Evolutionary conservation across 2,113 vertebrate species (phyloP), one percentile per base, ranked within the genome.

Genomic region (Cervus canadensis): DNA sequence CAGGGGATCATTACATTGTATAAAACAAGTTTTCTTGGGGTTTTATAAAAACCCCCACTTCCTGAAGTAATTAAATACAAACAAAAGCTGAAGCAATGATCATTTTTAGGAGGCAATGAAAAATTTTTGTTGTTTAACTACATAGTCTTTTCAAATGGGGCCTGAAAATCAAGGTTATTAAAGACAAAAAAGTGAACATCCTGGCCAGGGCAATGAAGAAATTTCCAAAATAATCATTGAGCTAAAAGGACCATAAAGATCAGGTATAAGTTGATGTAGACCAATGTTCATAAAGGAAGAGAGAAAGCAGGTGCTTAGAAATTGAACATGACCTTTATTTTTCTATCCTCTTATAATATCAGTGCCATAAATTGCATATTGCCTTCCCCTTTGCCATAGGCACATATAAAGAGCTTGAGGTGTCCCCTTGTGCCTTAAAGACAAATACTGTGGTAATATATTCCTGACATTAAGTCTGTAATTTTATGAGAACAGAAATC

Each of bases 111-210:
- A 81, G 15, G 67, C 15, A 92, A 95, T 95, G 59, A 71, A 86
- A 74, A 16, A 82, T 60, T 60, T 86, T 57, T 81, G 15, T 79
- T 74, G 60, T 43, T 91, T 92, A 48, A n/a, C n/a, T 86, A 43
- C 86, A 16, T n/a, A 43, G 79, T 87, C 17, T 92, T 92, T 97
- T 87, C n/a, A 82, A 96, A 85, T 87, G 48, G 15, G 25, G 9
- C 40, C 40, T 96, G 40, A 94, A 89, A 97, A 86, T 76, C 67
- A 94, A 94, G 13, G 33, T 82, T 52, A 33, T 26, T 60, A 96
- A 86, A 81, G 45, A 85, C 8, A 84, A 21, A 92, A 56, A 96
- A 89, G 33, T 56, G 13, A 89, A 3, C 26, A 89, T 81, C 30
- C 33, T 8, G 81, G 52, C 2, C 6, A 91, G 17, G 23, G 84